Conservation (phyloP, 2,797 vertebrate genomes). For the Merluccius polli region DNA sequence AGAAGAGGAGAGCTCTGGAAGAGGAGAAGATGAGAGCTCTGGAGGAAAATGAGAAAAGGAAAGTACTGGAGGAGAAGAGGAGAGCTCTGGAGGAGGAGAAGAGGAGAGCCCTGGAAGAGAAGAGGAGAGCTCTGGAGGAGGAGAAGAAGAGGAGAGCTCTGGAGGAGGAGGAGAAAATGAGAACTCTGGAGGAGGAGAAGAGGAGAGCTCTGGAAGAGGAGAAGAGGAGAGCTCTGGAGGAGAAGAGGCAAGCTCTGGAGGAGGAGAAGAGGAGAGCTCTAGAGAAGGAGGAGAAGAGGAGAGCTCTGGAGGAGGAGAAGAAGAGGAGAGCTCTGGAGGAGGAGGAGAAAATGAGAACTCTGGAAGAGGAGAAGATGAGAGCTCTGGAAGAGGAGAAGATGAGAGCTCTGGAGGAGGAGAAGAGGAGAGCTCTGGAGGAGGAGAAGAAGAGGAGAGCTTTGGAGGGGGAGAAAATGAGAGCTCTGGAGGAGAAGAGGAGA, state of each 20-base stretch:
- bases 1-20: not conserved
- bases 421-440: not conserved
- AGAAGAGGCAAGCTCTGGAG: conserved; percentile 1
- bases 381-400: not conserved
- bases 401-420: not conserved
- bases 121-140: conserved; percentile 44
- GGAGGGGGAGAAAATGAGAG: too few species aligned
- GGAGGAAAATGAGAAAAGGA: not conserved
- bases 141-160: conserved; percentile 20
- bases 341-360: conserved; percentile 2
- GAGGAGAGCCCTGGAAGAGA: conserved; percentile 41
- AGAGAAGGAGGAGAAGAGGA: not conserved
- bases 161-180: conserved; percentile 17
- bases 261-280: not conserved
- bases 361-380: conserved; percentile 15
- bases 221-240: conserved; percentile 20
- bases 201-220: conserved; percentile 24
- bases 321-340: conserved; percentile 5
- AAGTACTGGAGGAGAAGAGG: not conserved
- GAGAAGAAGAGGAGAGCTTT: not conserved
- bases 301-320: conserved; percentile 10
- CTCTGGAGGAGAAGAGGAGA: conserved; percentile 10
- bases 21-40: conserved; percentile 8
- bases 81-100: conserved; percentile 16
- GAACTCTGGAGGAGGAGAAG: conserved; percentile 13